Conservation (phyloP, 1,140 invertebrate species). For the Bombus superbus region DNA sequence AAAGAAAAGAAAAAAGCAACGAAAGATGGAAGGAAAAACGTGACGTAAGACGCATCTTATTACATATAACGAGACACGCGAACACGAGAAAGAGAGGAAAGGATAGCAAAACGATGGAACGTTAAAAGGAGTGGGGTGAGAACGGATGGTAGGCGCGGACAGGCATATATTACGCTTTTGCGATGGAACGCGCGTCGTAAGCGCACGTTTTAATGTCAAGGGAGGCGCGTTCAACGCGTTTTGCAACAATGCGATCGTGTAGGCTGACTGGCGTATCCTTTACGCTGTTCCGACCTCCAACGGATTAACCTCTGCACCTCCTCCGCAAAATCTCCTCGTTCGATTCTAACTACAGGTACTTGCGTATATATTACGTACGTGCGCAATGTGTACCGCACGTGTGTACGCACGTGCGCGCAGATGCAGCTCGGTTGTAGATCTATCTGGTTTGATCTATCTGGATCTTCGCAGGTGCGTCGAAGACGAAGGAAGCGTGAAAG, state of each 20-base stretch:
- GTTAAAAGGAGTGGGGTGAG: background rate
- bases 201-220: conserved; percentile 66
- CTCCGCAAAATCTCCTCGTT: background rate
- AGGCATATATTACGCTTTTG: conserved; percentile 61
- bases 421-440: no score
- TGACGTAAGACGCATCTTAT: background rate
- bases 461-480: background rate
- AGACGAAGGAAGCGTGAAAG: background rate
- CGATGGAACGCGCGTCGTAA: conserved; percentile 61
- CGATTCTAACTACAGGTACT: background rate
- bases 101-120: conserved; percentile 21
- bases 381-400: background rate
- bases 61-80: background rate
- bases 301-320: conserved; percentile 46
- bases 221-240: conserved; percentile 60
- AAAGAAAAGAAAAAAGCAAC: background rate
- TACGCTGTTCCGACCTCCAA: conserved; percentile 40
- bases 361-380: background rate
- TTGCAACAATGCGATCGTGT: conserved; percentile 67
- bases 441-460: no score
- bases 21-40: background rate
- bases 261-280: conserved; percentile 46
- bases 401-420: background rate
- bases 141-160: conserved; percentile 53
- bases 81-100: background rate